These are phyloP conservation scores for Dermolepida albohirtum DNA, from an alignment of 2,888 invertebrate species.

Conservation along the genomic window DNA sequence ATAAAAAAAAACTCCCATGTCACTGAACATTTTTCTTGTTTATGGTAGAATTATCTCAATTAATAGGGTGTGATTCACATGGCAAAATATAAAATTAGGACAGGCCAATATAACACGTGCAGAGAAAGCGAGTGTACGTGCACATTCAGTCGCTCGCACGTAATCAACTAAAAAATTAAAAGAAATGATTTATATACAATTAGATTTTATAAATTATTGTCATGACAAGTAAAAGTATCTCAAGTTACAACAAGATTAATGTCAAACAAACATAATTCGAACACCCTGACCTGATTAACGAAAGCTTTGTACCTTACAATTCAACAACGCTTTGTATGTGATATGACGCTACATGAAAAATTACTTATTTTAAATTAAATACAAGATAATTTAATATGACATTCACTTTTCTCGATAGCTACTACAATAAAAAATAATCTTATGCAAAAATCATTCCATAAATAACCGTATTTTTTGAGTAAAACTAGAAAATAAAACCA, in stretches of 20 bases:
- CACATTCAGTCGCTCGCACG: slow-evolving; percentile 42
- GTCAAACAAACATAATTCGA: slow-evolving; percentile 23
- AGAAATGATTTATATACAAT: slow-evolving; percentile 3
- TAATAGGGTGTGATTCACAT: slow-evolving; percentile 34
- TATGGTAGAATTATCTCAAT: slow-evolving; percentile 1
- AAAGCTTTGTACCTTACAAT: slow-evolving; percentile 46
- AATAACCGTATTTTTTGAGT: slow-evolving; percentile 58
- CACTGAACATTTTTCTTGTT: neutral
- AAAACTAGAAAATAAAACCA: slow-evolving; percentile 58
- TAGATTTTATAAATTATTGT: neutral
- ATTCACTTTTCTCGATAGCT: slow-evolving; percentile 51
- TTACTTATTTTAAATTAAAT: slow-evolving; percentile 60
- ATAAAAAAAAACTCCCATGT: neutral
- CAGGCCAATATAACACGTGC: slow-evolving; percentile 48
- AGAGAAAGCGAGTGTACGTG: slow-evolving; percentile 53
- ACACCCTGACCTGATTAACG: slow-evolving; percentile 57
- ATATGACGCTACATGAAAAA: slow-evolving; percentile 61
- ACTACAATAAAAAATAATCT: slow-evolving; percentile 43
- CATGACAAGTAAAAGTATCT: slow-evolving; percentile 11
- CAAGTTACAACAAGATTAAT: neutral
- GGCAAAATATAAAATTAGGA: slow-evolving; percentile 41
- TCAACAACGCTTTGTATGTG: slow-evolving; percentile 50
- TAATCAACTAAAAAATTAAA: slow-evolving; percentile 29
- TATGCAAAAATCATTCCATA: slow-evolving; percentile 52
- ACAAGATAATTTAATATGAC: slow-evolving; percentile 58